Evolutionary conservation across 2,888 invertebrate genomes (phyloP), one percentile per base, ranked within the genome.

Genomic region (Anarsia innoxiella): DNA sequence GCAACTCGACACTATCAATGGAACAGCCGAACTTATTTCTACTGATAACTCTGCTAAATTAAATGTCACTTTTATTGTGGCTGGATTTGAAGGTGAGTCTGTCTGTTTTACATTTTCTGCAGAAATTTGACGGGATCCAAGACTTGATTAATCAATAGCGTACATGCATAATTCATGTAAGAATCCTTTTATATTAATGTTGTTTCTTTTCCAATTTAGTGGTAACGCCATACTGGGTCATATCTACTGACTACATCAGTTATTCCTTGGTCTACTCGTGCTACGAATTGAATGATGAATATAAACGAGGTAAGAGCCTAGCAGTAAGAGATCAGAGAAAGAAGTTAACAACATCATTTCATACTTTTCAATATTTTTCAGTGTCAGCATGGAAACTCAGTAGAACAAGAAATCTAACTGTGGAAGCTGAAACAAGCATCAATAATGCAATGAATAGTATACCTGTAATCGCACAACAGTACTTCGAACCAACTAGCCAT

Each of bases 181-280:
- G n/a, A n/a, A n/a, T n/a, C n/a, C n/a, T n/a, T n/a, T n/a, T n/a
- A n/a, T n/a, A n/a, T n/a, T n/a, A n/a, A n/a, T n/a, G n/a, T n/a
- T n/a, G n/a, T n/a, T n/a, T n/a, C n/a, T n/a, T n/a, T n/a, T n/a
- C n/a, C n/a, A n/a, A n/a, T n/a, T n/a, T n/a, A n/a, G 77, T 44
- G 0, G 58, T 60, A 2, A 52, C 66, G 0, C 63, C 71, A 23
- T 80, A 91, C 57, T 91, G 89, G 89, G 72, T 92, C 2, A 14
- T 90, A 10, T 87, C 80, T 25, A 89, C 89, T 0, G 89, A 90
- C 42, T 73, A 90, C 55, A 68, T 73, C 0, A 76, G 74, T 41
- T 90, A 86, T 46, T 73, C 88, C 1, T 82, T 90, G 1, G 87
- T 89, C 1, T 90, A 89, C 82, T 87, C 88, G 31, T 90, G 90